phyloP scores from a whole-genome alignment of 2,888 invertebrate species.

The Oxycera nigricornis region DNA sequence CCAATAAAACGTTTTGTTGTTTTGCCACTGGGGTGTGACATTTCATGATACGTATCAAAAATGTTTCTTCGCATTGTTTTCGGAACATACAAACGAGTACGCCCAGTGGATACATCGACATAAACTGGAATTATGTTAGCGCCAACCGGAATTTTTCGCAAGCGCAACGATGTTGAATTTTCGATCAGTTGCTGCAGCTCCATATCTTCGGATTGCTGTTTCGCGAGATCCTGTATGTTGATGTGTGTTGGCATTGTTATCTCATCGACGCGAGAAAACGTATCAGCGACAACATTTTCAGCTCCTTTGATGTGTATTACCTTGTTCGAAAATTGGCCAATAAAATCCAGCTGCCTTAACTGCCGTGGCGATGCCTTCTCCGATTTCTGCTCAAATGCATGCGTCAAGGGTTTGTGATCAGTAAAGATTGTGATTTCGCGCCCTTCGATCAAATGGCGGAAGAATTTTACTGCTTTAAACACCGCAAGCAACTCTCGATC shows the following conservation, averaged over 20 bases:
- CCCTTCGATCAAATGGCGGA: conserved; percentile 39
- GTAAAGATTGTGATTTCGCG: conserved; percentile 8
- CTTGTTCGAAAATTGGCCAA: background rate
- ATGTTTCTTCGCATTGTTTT: background rate
- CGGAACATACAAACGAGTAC: background rate
- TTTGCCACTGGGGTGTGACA: background rate
- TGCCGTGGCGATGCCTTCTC: conserved; percentile 38
- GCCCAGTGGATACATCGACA: background rate
- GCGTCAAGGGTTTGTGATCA: background rate
- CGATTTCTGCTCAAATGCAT: conserved; percentile 24
- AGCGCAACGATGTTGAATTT: no score
- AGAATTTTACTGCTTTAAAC: conserved; percentile 37
- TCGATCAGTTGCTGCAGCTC: background rate
- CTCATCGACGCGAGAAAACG: background rate
- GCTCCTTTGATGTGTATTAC: background rate
- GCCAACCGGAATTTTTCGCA: no score
- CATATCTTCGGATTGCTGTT: background rate
- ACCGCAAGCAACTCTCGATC: conserved; percentile 29
- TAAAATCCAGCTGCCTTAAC: conserved; percentile 19
- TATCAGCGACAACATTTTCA: background rate
- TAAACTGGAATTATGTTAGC: background rate
- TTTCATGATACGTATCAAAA: background rate
- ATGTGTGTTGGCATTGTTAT: background rate
- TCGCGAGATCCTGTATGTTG: background rate
- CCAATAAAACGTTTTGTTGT: background rate